phyloP scores from a whole-genome alignment of 1,140 invertebrate species.

The Dendrolimus kikuchii region DNA sequence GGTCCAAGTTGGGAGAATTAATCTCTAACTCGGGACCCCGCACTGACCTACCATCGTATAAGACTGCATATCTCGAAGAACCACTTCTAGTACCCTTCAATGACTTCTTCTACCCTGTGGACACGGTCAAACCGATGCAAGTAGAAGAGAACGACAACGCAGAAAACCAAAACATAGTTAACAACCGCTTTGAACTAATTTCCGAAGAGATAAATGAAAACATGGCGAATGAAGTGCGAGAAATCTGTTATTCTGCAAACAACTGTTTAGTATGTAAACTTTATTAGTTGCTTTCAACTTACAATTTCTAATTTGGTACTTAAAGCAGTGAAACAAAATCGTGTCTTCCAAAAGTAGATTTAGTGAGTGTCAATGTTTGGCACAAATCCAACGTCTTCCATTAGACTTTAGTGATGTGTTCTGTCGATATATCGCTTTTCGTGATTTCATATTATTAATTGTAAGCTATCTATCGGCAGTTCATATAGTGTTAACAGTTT shows the following conservation, averaged over 20 bases:
- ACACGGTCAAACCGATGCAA: constrained; percentile 53
- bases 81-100: constrained; percentile 52
- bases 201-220: constrained; percentile 67
- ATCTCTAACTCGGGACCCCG: constrained; percentile 59
- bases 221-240: constrained; percentile 70
- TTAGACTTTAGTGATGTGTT: constrained; percentile 53
- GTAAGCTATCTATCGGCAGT: not conserved
- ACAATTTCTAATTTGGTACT: constrained; percentile 39
- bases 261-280: constrained; percentile 65
- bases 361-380: constrained; percentile 35
- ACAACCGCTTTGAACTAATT: constrained; percentile 56
- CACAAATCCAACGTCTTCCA: constrained; percentile 57
- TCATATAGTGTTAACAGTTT: constrained; percentile 36
- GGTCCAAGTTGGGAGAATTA: constrained; percentile 73
- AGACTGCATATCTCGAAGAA: constrained; percentile 56
- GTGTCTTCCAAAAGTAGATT: constrained; percentile 64
- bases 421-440: constrained; percentile 15
- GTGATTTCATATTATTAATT: constrained; percentile 20
- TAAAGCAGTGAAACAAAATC: constrained; percentile 67
- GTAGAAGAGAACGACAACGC: constrained; percentile 54
- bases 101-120: constrained; percentile 53
- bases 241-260: constrained; percentile 62
- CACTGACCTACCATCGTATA: constrained; percentile 59
- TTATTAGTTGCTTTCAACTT: constrained; percentile 43
- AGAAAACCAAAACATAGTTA: constrained; percentile 51